Conservation (phyloP, 2,797 vertebrate species). For the Loris lydekkerianus region DNA sequence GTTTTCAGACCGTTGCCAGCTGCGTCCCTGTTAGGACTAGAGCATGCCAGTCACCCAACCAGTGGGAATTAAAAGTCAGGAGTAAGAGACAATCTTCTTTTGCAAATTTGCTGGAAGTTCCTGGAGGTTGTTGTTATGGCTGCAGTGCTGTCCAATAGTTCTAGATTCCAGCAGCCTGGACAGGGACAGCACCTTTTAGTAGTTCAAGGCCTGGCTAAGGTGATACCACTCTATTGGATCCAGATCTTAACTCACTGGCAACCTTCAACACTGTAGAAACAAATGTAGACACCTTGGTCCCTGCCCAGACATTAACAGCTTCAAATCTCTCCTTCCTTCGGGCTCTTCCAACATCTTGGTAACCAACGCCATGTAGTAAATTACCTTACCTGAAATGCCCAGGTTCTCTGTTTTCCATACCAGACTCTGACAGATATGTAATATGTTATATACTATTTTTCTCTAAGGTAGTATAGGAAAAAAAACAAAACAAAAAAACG, state of each 20-base stretch:
- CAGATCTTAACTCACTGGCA: neutral
- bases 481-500: neutral
- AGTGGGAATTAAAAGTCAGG: neutral
- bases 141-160: neutral
- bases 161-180: neutral
- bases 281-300: neutral
- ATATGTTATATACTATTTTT: neutral
- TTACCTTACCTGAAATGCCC: neutral
- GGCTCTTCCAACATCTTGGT: neutral
- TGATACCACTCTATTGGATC: neutral
- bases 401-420: neutral
- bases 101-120: neutral
- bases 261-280: neutral
- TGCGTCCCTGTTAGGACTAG: neutral
- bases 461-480: neutral
- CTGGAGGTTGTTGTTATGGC: neutral
- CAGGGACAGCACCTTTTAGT: neutral
- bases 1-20: neutral
- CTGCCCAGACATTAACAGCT: neutral
- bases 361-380: neutral
- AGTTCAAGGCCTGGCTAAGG: neutral
- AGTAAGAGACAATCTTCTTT: neutral
- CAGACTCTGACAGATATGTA: neutral
- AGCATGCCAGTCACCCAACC: neutral
- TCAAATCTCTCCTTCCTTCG: neutral